Evolutionary conservation across 2,888 invertebrate genomes (phyloP).

Genomic region (Drosophila mimetica): DNA sequence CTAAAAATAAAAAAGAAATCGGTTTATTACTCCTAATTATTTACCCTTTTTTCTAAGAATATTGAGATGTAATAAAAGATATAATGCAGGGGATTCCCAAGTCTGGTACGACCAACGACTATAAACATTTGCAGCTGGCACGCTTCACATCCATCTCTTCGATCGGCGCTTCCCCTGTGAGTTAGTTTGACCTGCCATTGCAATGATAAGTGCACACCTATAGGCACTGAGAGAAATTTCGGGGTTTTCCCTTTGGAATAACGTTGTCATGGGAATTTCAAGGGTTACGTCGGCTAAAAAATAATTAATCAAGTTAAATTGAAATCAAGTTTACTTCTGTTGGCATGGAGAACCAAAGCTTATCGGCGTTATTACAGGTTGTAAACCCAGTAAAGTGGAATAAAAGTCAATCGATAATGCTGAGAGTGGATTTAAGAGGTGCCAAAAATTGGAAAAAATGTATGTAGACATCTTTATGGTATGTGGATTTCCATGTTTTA

Average conservation of each 20-base stretch:
- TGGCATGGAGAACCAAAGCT: constrained; percentile 16
- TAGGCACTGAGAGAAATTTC: constrained; percentile 6
- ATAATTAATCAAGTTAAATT: no score
- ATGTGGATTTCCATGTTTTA: not conserved
- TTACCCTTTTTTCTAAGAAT: not conserved
- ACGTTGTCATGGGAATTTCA: constrained; percentile 4
- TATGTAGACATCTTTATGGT: not conserved
- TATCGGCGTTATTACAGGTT: constrained; percentile 4
- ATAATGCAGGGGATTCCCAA: constrained; percentile 47
- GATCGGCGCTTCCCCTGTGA: constrained; percentile 47
- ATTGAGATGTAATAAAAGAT: not conserved
- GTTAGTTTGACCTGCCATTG: constrained; percentile 62
- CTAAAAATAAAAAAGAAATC: no score
- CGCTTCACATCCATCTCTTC: constrained; percentile 69
- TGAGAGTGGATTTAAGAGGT: constrained; percentile 1
- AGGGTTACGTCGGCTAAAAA: not conserved
- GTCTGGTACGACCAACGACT: not conserved
- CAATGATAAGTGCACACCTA: constrained; percentile 60
- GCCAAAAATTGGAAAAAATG: not conserved
- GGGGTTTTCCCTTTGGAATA: no score
- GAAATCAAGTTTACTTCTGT: constrained; percentile 6
- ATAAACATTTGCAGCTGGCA: constrained; percentile 68
- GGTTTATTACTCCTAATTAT: no score
- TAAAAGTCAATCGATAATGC: constrained; percentile 17
- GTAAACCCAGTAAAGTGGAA: not conserved